Evolutionary conservation across 2,888 invertebrate genomes (phyloP).

Genomic region (Syrphus vitripennis): DNA sequence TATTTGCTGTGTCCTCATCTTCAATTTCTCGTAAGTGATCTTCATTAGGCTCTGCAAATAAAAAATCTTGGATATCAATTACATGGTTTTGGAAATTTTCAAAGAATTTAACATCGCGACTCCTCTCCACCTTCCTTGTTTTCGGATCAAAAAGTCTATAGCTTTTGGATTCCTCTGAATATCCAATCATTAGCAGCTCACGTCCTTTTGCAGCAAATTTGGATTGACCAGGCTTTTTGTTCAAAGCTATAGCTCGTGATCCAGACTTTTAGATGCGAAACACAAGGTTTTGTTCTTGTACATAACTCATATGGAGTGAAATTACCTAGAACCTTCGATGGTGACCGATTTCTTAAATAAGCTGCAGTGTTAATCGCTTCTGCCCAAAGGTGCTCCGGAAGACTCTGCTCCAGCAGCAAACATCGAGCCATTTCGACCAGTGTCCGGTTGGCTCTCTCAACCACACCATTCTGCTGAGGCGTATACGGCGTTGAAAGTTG

Average conservation of each 20-base stretch:
- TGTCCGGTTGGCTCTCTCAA: no score
- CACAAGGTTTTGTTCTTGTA: not conserved
- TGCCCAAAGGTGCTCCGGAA: no score
- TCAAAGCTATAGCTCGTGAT: not conserved
- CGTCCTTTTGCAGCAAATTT: not conserved
- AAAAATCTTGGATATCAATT: not conserved
- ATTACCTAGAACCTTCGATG: no score
- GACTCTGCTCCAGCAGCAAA: no score
- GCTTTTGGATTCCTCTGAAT: conserved; percentile 16
- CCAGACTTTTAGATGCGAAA: no score
- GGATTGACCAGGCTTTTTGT: not conserved
- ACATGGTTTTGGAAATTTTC: not conserved
- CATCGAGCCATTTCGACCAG: no score
- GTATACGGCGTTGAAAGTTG: no score
- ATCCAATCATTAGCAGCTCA: conserved; percentile 16
- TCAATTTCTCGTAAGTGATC: not conserved
- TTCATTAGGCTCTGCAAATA: not conserved
- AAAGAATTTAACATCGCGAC: conserved; percentile 9
- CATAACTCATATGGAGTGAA: not conserved
- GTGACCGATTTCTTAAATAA: no score
- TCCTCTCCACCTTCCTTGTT: not conserved
- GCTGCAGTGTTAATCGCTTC: no score
- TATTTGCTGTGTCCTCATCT: not conserved
- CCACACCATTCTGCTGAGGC: no score
- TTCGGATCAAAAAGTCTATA: not conserved